A percentile compares a stretch with the other conserved stretches of the same genome.
phyloP scores from a whole-genome alignment of 2,113 vertebrate species.

The Struthio camelus region DNA sequence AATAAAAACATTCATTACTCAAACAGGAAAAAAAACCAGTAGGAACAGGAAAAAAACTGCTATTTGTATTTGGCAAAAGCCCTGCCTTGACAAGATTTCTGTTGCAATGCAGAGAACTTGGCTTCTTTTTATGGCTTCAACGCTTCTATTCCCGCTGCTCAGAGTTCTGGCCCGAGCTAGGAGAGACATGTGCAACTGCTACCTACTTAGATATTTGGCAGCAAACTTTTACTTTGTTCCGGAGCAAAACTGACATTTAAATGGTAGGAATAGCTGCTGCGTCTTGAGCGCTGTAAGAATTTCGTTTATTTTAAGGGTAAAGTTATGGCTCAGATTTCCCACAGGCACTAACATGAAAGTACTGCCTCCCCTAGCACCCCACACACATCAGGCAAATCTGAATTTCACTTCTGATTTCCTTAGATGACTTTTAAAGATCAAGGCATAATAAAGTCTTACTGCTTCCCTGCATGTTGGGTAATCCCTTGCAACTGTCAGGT shows the following conservation, averaged over 20 bases:
- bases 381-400: background rate
- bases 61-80: background rate
- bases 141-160: background rate
- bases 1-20: background rate
- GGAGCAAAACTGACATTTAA: background rate
- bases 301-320: conserved; percentile 40
- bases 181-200: background rate
- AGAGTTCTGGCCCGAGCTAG: background rate
- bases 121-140: background rate
- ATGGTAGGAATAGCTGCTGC: conserved; percentile 26
- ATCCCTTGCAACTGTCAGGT: conserved; percentile 55
- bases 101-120: background rate
- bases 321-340: conserved; percentile 5
- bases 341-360: background rate
- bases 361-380: background rate
- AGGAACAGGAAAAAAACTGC: background rate
- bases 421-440: conserved; percentile 45
- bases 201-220: background rate
- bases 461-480: conserved; percentile 26
- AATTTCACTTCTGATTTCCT: background rate
- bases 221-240: conserved; percentile 5
- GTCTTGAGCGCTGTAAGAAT: background rate
- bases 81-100: background rate
- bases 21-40: background rate
- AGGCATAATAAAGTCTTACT: conserved; percentile 10